Conservation (phyloP, 2,888 invertebrate genomes). For the Idaea straminata region DNA sequence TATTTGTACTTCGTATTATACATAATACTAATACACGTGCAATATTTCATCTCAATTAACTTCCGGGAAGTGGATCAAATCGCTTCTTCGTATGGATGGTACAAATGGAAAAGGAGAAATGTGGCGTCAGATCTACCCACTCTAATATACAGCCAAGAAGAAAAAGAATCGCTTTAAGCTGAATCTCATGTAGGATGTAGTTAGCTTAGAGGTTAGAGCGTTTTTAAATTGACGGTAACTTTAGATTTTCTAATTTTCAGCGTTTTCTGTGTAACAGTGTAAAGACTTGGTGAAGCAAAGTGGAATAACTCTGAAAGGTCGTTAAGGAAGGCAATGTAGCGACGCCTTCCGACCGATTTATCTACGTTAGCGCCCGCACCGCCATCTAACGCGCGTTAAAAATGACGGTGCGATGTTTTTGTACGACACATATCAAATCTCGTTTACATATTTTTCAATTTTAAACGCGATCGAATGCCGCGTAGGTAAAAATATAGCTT, state of each 20-base stretch:
- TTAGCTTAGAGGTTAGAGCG: background rate
- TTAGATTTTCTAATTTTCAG: background rate
- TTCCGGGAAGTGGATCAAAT: too few species aligned
- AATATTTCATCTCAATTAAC: too few species aligned
- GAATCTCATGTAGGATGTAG: too few species aligned
- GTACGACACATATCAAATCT: conserved; percentile 57
- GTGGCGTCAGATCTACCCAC: too few species aligned
- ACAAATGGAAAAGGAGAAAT: too few species aligned
- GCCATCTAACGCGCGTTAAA: conserved; percentile 67
- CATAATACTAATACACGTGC: too few species aligned
- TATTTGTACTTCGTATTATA: too few species aligned
- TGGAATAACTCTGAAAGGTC: conserved; percentile 41
- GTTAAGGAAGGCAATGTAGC: conserved; percentile 76
- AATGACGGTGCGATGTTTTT: conserved; percentile 70
- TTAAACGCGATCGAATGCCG: conserved; percentile 48
- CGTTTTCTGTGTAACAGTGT: background rate
- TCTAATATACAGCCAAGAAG: too few species aligned
- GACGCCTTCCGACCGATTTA: conserved; percentile 69
- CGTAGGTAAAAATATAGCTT: conserved; percentile 29
- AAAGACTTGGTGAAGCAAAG: background rate
- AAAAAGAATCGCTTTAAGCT: too few species aligned
- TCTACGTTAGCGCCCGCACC: conserved; percentile 52
- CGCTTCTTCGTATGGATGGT: too few species aligned
- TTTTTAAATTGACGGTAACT: background rate
- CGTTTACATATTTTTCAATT: conserved; percentile 75